Percentiles rank a stretch among this genome's conserved stretches.
Conservation (phyloP, 2,797 vertebrate species). For the Tapera naevia region DNA sequence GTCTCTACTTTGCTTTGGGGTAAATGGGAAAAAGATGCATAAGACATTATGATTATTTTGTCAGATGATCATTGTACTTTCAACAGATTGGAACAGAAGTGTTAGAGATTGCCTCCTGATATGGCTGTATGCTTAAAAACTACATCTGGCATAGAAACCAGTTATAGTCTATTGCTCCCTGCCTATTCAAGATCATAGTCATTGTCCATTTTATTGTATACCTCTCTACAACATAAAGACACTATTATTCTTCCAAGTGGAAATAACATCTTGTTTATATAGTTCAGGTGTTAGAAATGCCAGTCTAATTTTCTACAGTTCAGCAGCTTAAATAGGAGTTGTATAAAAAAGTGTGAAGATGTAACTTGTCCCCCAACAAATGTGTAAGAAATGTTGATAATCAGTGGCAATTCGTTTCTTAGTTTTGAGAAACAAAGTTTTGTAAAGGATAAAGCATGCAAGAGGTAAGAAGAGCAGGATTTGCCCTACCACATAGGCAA, state of each 20-base stretch:
- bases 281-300: not conserved
- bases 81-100: not conserved
- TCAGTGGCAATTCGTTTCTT: not conserved
- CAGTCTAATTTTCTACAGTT: not conserved
- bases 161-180: not conserved
- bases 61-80: not conserved
- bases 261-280: not conserved
- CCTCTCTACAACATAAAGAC: not conserved
- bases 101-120: not conserved
- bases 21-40: not conserved
- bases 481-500: not conserved
- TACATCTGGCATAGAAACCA: not conserved
- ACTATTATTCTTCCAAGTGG: not conserved
- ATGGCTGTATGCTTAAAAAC: conserved; percentile 16
- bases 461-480: not conserved
- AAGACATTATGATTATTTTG: not conserved
- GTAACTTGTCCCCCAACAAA: not conserved
- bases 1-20: not conserved
- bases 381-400: not conserved
- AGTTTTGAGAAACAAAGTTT: not conserved
- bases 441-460: not conserved
- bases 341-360: not conserved
- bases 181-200: not conserved
- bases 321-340: not conserved
- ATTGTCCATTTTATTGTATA: not conserved